phyloP scores from a whole-genome alignment of 2,888 invertebrate genomes.

The Macaria notata region DNA sequence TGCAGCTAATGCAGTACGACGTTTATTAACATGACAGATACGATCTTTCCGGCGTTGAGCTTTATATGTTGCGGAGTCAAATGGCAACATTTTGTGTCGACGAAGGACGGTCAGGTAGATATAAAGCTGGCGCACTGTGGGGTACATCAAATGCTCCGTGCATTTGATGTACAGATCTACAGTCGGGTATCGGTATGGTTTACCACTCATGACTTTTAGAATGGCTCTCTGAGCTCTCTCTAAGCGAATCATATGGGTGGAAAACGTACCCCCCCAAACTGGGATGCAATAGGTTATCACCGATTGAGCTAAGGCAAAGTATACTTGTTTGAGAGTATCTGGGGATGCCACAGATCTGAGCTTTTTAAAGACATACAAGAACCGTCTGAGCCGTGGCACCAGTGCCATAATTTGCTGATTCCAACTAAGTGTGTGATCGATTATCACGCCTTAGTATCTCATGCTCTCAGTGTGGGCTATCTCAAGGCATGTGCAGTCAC shows the following conservation, averaged over 20 bases:
- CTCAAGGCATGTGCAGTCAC: neutral
- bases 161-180: neutral
- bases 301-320: neutral
- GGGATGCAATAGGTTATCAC: neutral
- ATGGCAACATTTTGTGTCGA: too few species aligned
- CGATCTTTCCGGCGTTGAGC: too few species aligned
- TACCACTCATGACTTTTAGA: too few species aligned
- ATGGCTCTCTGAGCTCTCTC: neutral
- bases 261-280: neutral
- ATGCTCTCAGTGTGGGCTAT: neutral
- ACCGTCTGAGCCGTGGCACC: neutral
- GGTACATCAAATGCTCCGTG: too few species aligned
- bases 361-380: neutral
- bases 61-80: too few species aligned
- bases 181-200: too few species aligned
- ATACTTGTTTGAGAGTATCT: neutral
- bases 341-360: neutral
- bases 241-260: neutral
- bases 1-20: neutral
- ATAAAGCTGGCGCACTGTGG: neutral
- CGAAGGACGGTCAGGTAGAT: neutral
- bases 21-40: neutral
- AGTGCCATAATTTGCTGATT: neutral
- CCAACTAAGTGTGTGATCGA: neutral
- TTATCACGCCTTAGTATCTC: neutral